A percentile compares a stretch with the other conserved stretches of the same genome.
Conservation (phyloP, 1,140 invertebrate genomes). For the Drosophila rhopaloa region DNA sequence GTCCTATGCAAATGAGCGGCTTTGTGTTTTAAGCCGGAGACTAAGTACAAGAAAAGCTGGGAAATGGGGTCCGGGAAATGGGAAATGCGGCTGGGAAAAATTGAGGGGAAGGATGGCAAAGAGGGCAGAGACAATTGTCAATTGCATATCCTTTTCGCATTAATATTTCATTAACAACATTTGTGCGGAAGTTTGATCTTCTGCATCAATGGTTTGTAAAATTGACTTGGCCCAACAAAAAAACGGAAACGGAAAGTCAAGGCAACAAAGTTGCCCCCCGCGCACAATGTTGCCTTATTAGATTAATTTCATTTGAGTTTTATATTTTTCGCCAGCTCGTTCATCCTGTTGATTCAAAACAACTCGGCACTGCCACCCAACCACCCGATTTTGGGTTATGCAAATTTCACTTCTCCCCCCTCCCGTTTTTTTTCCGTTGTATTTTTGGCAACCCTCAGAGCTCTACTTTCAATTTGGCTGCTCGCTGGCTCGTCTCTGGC, state of each 20-base stretch:
- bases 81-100: neutral
- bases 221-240: conserved; percentile 71
- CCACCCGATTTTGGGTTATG: conserved; percentile 47
- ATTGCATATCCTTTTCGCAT: conserved; percentile 84
- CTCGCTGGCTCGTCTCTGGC: conserved; percentile 22
- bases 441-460: conserved; percentile 63
- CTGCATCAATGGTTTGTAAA: conserved; percentile 84
- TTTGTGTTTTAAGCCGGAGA: conserved; percentile 50
- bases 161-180: conserved; percentile 84
- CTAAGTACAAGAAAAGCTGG: conserved; percentile 12
- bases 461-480: conserved; percentile 75
- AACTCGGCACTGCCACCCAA: conserved; percentile 4
- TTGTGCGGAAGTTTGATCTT: conserved; percentile 84
- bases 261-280: conserved; percentile 49
- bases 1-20: conserved; percentile 72
- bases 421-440: conserved; percentile 8
- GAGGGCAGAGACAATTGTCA: conserved; percentile 66
- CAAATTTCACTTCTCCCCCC: conserved; percentile 53
- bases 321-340: conserved; percentile 36
- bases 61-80: neutral
- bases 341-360: conserved; percentile 75
- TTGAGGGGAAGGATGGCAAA: neutral
- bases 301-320: conserved; percentile 82
- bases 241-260: conserved; percentile 22
- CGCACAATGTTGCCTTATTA: conserved; percentile 71